These are phyloP conservation scores for Platycheirus albimanus DNA, from an alignment of 2,888 invertebrate genomes.

Conservation along the genomic window DNA sequence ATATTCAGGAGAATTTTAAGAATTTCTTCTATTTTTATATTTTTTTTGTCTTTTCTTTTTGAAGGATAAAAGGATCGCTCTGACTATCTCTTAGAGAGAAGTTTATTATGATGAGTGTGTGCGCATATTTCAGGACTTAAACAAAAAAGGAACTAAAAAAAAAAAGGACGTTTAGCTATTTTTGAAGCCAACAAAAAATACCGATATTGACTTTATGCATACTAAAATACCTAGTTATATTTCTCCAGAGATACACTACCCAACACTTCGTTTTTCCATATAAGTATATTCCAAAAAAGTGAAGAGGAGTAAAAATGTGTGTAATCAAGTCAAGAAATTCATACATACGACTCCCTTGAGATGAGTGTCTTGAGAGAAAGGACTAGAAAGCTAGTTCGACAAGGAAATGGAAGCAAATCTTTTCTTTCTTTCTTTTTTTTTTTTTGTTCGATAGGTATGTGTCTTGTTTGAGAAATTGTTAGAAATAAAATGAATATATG, in stretches of 20 bases:
- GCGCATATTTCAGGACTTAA: slow-evolving; percentile 58
- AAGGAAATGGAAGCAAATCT: slow-evolving; percentile 44
- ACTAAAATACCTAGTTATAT: slow-evolving; percentile 36
- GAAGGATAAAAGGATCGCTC: slow-evolving; percentile 63
- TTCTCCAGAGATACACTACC: slow-evolving; percentile 12
- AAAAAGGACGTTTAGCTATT: too few species aligned
- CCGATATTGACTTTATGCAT: slow-evolving; percentile 69
- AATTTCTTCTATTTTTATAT: slow-evolving; percentile 13
- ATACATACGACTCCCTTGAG: slow-evolving; percentile 63
- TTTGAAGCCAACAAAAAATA: slow-evolving; percentile 40
- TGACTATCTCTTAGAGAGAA: slow-evolving; percentile 60
- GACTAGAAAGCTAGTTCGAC: slow-evolving; percentile 19
- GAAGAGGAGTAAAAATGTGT: slow-evolving; percentile 55
- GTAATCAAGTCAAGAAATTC: slow-evolving; percentile 65
- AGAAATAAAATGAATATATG: slow-evolving; percentile 67
- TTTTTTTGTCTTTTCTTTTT: slow-evolving; percentile 19
- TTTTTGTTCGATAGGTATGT: slow-evolving; percentile 6
- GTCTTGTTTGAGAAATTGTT: slow-evolving; percentile 41
- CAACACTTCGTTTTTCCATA: neutral
- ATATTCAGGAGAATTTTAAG: slow-evolving; percentile 59
- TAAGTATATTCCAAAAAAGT: too few species aligned
- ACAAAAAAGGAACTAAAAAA: too few species aligned
- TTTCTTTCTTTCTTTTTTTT: slow-evolving; percentile 28
- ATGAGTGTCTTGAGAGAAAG: slow-evolving; percentile 11
- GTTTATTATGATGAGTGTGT: slow-evolving; percentile 70